Percentiles rank a stretch among this genome's conserved stretches.
Evolutionary conservation across 2,888 invertebrate species (phyloP).

Genomic region (Trilocha varians): DNA sequence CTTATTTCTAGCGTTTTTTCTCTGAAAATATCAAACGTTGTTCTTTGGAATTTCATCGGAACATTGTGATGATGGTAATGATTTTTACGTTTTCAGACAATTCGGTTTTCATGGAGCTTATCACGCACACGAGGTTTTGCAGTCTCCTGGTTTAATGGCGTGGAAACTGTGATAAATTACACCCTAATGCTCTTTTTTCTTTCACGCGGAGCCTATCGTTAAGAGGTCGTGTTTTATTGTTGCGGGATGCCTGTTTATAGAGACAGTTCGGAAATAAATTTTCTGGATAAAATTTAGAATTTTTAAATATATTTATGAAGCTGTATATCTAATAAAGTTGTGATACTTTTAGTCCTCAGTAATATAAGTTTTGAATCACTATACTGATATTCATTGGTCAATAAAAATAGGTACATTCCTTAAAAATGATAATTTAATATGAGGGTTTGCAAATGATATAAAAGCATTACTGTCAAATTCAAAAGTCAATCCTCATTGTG

Average conservation of each 20-base stretch:
- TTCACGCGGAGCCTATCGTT: conserved; percentile 38
- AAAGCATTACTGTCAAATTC: not conserved
- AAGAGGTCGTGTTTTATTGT: conserved; percentile 45
- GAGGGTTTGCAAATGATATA: no score
- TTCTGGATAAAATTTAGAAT: conserved; percentile 19
- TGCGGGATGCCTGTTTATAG: conserved; percentile 2
- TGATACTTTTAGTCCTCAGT: no score
- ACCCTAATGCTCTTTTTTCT: conserved; percentile 60
- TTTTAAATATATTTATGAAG: no score
- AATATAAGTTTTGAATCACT: no score
- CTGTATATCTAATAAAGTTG: no score
- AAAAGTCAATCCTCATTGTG: no score
- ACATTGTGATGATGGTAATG: conserved; percentile 16
- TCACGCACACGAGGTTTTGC: conserved; percentile 59
- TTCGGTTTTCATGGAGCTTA: conserved; percentile 51
- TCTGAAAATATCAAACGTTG: conserved; percentile 1
- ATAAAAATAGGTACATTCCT: not conserved
- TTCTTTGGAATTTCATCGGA: not conserved
- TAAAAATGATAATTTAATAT: not conserved
- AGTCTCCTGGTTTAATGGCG: conserved; percentile 61
- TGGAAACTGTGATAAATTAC: conserved; percentile 68
- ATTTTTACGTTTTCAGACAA: conserved; percentile 50
- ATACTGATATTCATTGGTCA: no score
- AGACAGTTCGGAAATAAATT: not conserved
- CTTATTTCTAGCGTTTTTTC: conserved; percentile 5